Evolutionary conservation across 2,888 invertebrate genomes (phyloP).

Genomic region (Cepaea hortensis): DNA sequence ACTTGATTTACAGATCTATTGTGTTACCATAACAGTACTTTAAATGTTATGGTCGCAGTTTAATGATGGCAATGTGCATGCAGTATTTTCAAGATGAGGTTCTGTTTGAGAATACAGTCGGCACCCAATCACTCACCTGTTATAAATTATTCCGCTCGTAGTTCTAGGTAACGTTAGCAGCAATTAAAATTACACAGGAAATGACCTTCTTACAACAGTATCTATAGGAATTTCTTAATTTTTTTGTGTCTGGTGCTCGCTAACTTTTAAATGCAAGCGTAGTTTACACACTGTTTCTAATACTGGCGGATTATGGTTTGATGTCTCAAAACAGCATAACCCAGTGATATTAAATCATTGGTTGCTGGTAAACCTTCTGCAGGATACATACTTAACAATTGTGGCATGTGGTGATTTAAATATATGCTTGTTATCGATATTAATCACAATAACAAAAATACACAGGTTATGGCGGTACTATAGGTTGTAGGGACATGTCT

Average conservation of each 20-base stretch:
- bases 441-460: too few relatives aligned
- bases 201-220: not conserved
- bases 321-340: not conserved
- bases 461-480: too few relatives aligned
- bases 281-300: too few relatives aligned
- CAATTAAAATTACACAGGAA: not conserved
- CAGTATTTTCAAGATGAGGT: not conserved
- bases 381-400: not conserved
- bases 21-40: not conserved
- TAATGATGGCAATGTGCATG: not conserved
- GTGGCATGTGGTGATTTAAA: not conserved
- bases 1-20: not conserved
- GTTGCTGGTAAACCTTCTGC: not conserved
- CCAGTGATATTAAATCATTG: not conserved
- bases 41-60: not conserved
- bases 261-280: too few relatives aligned
- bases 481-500: too few relatives aligned
- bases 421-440: too few relatives aligned
- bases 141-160: not conserved
- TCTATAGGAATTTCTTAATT: not conserved
- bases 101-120: not conserved
- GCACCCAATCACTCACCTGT: not conserved
- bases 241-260: too few relatives aligned
- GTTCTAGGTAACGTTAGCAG: not conserved
- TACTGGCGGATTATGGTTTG: not conserved